Evolutionary conservation across 2,888 invertebrate genomes (phyloP).

Genomic region (Ceramica pisi): DNA sequence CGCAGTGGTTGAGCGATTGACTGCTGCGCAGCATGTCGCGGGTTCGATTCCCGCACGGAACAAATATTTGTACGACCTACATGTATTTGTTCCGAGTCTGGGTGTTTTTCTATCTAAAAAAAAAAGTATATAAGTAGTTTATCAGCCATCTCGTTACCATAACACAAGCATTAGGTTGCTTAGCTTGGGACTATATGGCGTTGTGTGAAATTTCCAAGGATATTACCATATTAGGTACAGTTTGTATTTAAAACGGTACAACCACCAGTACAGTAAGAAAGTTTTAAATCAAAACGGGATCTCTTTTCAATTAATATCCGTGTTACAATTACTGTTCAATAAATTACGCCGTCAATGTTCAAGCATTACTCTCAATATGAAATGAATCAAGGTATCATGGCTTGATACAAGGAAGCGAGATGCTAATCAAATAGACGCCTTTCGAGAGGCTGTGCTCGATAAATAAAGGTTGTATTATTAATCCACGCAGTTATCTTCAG

Average conservation of each 20-base stretch:
- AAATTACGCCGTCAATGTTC: background rate
- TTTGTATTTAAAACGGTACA: background rate
- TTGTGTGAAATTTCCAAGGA: no score
- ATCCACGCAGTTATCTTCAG: constrained; percentile 13
- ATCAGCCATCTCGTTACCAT: no score
- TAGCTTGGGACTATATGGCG: no score
- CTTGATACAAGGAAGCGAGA: constrained; percentile 23
- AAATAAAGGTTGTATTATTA: constrained; percentile 38
- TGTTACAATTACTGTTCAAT: background rate
- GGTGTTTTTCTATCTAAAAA: no score
- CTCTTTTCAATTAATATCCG: background rate
- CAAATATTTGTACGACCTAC: no score
- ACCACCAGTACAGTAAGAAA: background rate
- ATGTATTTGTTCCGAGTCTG: no score
- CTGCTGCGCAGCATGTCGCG: no score
- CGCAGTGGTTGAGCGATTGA: no score
- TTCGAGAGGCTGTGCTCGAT: constrained; percentile 11
- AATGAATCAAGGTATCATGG: constrained; percentile 1
- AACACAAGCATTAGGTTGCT: no score
- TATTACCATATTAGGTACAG: no score
- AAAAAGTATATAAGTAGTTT: no score
- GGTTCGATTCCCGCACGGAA: no score
- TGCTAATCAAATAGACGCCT: constrained; percentile 21
- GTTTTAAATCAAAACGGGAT: background rate
- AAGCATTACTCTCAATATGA: constrained; percentile 9